These are phyloP conservation scores for Oedothorax gibbosus DNA, from an alignment of 1,140 invertebrate genomes.

Conservation along the genomic window DNA sequence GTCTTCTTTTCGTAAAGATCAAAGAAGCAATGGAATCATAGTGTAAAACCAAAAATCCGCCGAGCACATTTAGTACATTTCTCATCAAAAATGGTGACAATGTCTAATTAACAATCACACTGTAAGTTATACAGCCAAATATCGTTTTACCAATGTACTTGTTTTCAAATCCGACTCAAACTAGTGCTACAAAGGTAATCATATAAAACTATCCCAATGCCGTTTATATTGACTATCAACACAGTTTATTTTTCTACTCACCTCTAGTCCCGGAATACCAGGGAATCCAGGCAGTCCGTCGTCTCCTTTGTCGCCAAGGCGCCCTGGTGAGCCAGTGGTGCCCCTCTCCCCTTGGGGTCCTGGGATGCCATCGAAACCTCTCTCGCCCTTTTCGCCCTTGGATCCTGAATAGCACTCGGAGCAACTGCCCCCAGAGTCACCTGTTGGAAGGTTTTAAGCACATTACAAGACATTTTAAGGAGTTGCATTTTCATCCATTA, in stretches of 20 bases:
- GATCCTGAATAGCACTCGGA: slow-evolving; percentile 76
- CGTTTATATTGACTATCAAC: too few species aligned
- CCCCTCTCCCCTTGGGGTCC: slow-evolving; percentile 73
- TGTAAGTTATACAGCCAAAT: too few species aligned
- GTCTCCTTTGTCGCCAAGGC: slow-evolving; percentile 74
- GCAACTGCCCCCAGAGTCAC: slow-evolving; percentile 56
- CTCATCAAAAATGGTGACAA: too few species aligned
- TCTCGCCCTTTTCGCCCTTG: slow-evolving; percentile 73
- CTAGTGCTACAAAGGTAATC: too few species aligned
- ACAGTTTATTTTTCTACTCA: background rate
- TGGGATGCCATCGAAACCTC: slow-evolving; percentile 75
- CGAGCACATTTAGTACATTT: too few species aligned
- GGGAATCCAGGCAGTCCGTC: slow-evolving; percentile 75
- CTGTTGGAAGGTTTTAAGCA: background rate
- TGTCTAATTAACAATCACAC: too few species aligned
- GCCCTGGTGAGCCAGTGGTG: slow-evolving; percentile 71
- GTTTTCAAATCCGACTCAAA: too few species aligned
- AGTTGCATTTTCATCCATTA: background rate
- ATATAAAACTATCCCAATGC: too few species aligned
- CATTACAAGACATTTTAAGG: background rate
- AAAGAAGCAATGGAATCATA: too few species aligned
- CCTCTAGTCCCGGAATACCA: slow-evolving; percentile 31
- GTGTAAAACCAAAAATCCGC: too few species aligned
- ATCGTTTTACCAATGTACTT: too few species aligned
- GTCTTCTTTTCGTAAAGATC: too few species aligned